Base-by-base conservation (phyloP, 2,888 invertebrate genomes). In the Allophyes oxyacanthae region DNA sequence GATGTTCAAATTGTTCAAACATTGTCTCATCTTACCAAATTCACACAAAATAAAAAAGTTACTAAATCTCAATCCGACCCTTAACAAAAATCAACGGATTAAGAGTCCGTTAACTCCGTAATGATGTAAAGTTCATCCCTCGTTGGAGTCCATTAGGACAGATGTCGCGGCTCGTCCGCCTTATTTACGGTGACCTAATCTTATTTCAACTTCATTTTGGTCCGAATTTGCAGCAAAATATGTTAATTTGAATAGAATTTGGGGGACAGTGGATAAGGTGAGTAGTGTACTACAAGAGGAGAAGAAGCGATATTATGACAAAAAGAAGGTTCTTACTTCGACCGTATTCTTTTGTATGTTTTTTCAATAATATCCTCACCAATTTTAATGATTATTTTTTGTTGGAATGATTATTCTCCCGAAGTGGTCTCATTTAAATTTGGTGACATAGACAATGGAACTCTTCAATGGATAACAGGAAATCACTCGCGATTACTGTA, bases 101-200 rank as follows among this genome's bases (percentile, higher is more conserved):
- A 63, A 73, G 40, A 54, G 51, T 52, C 52, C 40, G 41, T 65
- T 69, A 65, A 68, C 41, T 41, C 52, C 48, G 58, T 64, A 53
- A 59, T 57, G 48, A 60, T 15, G 38, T 49, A 49, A 57, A 55
- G 60, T 34, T 58, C 55, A 64, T 49, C 60, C 55, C 64, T 62
- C 64, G 54, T 62, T 62, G 50, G 56, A 75, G 55, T 78, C 78
- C 83, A 84, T 84, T 81, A 80, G 77, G 75, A 63, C 76, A 73
- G 76, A 76, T 69, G 79, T 70, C 76, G 64, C 57, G 64, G 60
- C 62, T 78, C 71, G 63, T 59, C 51, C 54, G 63, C 80, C 7
- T 83, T 85, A 82, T 84, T 85, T 81, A 78, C 81, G 77, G 78
- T 65, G 76, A 81, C 83, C 81, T 81, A 84, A 86, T 85, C 83